Percentiles rank a stretch among this genome's conserved stretches.
These are phyloP conservation scores for Phodopus roborovskii DNA, from an alignment of 2,113 vertebrate species.

Conservation along the genomic window DNA sequence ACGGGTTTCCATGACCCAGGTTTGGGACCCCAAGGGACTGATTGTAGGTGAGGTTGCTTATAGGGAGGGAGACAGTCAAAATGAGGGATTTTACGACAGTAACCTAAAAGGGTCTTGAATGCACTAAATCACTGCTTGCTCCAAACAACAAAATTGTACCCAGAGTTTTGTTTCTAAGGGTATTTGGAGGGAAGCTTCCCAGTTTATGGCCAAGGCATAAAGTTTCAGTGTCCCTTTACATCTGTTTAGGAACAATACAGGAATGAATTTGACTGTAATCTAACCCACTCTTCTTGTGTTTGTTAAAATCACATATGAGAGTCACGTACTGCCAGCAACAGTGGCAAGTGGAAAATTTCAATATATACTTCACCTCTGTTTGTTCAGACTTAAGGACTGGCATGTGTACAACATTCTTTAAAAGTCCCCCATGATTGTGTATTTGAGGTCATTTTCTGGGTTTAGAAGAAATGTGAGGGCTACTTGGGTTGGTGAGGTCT, in stretches of 20 bases:
- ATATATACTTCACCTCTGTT: not conserved
- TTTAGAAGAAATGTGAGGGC: not conserved
- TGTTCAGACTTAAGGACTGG: not conserved
- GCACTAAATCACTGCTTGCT: not conserved
- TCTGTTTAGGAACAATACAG: not conserved
- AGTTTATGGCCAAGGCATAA: not conserved
- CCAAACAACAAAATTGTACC: not conserved
- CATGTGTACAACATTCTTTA: not conserved
- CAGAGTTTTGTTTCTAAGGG: not conserved
- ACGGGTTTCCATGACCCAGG: not conserved
- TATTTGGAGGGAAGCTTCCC: not conserved
- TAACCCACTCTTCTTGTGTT: not conserved
- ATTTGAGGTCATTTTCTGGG: constrained; percentile 26
- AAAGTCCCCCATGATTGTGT: not conserved
- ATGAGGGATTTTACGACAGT: not conserved
- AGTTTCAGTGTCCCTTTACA: not conserved
- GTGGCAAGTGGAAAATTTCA: not conserved
- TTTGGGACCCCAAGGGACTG: not conserved
- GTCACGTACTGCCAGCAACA: not conserved
- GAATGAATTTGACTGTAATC: not conserved
- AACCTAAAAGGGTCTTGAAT: not conserved
- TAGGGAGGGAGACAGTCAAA: not conserved
- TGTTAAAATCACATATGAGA: not conserved
- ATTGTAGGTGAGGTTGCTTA: not conserved
- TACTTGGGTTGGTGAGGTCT: not conserved